Conservation (phyloP, 2,113 vertebrate species). For the Zootoca vivipara region DNA sequence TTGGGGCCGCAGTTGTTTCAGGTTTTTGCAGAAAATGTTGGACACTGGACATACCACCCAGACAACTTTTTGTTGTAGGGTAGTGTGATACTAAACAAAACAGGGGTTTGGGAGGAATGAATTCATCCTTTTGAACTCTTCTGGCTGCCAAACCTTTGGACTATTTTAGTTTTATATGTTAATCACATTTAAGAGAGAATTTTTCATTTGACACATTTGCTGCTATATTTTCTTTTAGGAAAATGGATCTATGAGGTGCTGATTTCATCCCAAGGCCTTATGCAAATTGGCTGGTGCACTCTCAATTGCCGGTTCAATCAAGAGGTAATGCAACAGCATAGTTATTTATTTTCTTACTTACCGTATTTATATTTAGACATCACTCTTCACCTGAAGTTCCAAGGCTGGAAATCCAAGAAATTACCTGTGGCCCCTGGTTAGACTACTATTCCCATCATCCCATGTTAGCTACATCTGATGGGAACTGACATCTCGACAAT, state of each 20-base stretch:
- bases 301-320: constrained; percentile 97
- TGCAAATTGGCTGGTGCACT: constrained; percentile 99
- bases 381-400: no score
- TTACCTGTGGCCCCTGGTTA: not conserved
- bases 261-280: constrained; percentile 98
- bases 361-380: not conserved
- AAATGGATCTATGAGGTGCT: constrained; percentile 98
- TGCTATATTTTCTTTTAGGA: constrained; percentile 75
- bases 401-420: no score
- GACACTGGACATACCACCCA: not conserved
- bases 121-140: not conserved
- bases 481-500: no score
- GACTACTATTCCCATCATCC: not conserved
- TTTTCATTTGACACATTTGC: not conserved
- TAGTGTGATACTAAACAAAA: not conserved
- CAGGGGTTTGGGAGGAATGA: not conserved
- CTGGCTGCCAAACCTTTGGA: not conserved
- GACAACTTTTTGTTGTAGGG: not conserved
- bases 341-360: not conserved
- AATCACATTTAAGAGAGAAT: not conserved
- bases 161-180: not conserved
- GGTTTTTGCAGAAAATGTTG: not conserved
- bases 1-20: not conserved
- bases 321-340: constrained; percentile 78
- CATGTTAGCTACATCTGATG: no score